These are phyloP conservation scores for Clarias batrachus DNA, from an alignment of 2,113 vertebrate genomes.

Conservation along the genomic window DNA sequence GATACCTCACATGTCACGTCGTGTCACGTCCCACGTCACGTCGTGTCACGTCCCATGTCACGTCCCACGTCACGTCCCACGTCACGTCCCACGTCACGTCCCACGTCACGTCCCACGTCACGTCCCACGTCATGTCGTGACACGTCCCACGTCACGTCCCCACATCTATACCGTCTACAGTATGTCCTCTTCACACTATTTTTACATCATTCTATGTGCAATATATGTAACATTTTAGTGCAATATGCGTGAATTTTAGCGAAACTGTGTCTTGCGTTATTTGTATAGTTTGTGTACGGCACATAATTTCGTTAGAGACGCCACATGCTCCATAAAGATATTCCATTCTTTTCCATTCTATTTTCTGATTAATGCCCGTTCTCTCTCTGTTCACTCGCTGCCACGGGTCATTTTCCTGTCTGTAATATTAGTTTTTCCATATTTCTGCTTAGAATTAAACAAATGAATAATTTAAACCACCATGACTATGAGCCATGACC, in stretches of 20 bases:
- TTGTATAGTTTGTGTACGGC: too few relatives aligned
- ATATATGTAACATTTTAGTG: too few relatives aligned
- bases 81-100: neutral
- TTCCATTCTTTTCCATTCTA: neutral
- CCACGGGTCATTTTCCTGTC: neutral
- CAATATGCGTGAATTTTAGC: too few relatives aligned
- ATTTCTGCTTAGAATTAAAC: neutral
- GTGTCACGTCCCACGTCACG: neutral
- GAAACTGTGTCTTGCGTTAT: too few relatives aligned
- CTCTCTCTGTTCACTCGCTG: neutral
- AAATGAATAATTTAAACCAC: neutral
- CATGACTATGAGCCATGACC: neutral
- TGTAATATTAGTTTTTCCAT: neutral
- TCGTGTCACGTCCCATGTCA: too few relatives aligned
- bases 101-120: neutral
- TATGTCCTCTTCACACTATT: neutral
- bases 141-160: neutral
- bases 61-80: too few relatives aligned
- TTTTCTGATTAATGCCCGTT: neutral
- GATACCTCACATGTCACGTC: too few relatives aligned
- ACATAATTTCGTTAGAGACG: too few relatives aligned
- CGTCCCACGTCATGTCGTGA: too few relatives aligned
- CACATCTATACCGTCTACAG: neutral
- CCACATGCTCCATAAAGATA: too few relatives aligned
- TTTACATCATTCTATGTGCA: neutral